These are phyloP conservation scores for Pachymerium ferrugineum DNA, from an alignment of 2,888 invertebrate genomes.

Conservation along the genomic window DNA sequence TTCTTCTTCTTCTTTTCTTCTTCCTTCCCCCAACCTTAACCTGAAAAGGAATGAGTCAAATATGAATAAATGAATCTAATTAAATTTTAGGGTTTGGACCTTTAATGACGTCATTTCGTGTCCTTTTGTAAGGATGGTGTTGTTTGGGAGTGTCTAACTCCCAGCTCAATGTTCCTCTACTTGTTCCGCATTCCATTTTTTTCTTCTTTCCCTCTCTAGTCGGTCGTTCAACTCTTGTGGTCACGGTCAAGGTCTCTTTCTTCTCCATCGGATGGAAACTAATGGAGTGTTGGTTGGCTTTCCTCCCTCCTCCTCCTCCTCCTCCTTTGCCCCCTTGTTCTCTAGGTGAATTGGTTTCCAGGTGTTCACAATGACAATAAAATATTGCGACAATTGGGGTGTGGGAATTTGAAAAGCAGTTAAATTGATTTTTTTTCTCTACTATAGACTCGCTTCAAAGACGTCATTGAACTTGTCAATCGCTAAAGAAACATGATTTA, in stretches of 20 bases:
- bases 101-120: not conserved
- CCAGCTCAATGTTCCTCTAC: not conserved
- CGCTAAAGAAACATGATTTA: too few relatives aligned
- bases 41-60: too few relatives aligned
- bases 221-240: not conserved
- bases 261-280: not conserved
- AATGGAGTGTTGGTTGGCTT: not conserved
- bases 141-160: not conserved
- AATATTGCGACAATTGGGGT: not conserved
- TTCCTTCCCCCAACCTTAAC: too few relatives aligned
- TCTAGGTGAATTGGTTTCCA: constrained; percentile 21
- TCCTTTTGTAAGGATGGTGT: not conserved
- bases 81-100: too few relatives aligned
- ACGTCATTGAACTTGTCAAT: too few relatives aligned
- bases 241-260: constrained; percentile 17
- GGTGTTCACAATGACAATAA: not conserved
- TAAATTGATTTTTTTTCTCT: not conserved
- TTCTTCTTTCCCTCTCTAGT: too few relatives aligned
- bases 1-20: too few relatives aligned
- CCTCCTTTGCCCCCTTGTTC: not conserved
- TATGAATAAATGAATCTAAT: too few relatives aligned
- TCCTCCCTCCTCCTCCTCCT: not conserved
- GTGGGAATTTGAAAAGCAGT: too few relatives aligned
- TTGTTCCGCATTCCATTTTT: not conserved
- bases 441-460: too few relatives aligned